These are phyloP conservation scores for Spilarctia lutea DNA, from an alignment of 2,888 invertebrate genomes.

Conservation along the genomic window DNA sequence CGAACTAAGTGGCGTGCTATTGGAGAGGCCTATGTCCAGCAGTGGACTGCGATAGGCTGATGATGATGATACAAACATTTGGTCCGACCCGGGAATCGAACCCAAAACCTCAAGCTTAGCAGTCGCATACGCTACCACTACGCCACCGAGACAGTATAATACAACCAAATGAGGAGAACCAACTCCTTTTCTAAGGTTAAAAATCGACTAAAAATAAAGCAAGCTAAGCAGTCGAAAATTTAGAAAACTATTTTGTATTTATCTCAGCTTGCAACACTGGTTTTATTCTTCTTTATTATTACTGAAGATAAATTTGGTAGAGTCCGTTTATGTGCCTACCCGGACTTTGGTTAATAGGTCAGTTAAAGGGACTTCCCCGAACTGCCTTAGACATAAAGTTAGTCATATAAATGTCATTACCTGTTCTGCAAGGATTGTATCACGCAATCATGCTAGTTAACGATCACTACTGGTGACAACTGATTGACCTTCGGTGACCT, in stretches of 20 bases:
- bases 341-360: neutral
- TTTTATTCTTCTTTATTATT: neutral
- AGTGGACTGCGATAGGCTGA: too few relatives aligned
- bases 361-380: neutral
- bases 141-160: too few relatives aligned
- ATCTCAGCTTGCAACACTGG: neutral
- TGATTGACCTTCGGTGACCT: neutral
- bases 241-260: neutral
- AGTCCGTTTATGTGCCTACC: neutral
- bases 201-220: neutral
- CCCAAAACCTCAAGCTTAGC: too few relatives aligned
- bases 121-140: too few relatives aligned
- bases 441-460: neutral
- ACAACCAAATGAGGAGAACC: too few relatives aligned
- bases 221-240: neutral
- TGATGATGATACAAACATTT: too few relatives aligned
- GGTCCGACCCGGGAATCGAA: too few relatives aligned
- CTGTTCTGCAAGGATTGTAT: neutral
- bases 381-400: slow-evolving; percentile 1
- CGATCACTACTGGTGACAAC: neutral
- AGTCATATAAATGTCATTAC: slow-evolving; percentile 1
- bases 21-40: too few relatives aligned
- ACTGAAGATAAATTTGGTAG: neutral
- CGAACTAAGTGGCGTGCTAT: too few relatives aligned
- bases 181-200: too few relatives aligned